phyloP scores from a whole-genome alignment of 2,888 invertebrate genomes.

The Catocala nupta region DNA sequence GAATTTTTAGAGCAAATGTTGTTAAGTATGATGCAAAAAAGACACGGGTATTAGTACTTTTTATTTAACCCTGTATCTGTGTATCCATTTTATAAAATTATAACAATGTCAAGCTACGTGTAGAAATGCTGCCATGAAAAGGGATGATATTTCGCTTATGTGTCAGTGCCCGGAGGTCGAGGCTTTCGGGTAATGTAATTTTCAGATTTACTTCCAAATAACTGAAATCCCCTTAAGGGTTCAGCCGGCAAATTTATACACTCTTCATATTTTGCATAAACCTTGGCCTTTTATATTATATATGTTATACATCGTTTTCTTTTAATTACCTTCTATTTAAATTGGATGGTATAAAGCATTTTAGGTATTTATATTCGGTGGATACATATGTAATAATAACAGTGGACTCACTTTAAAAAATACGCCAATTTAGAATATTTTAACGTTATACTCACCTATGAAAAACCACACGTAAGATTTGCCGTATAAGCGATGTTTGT shows the following conservation, averaged over 20 bases:
- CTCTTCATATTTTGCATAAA: conserved; percentile 27
- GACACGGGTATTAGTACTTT: no score
- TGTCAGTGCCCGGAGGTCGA: conserved; percentile 43
- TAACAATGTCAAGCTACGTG: conserved; percentile 48
- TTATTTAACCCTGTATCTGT: not conserved
- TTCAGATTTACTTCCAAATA: conserved; percentile 51
- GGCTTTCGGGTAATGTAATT: conserved; percentile 57
- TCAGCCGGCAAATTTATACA: conserved; percentile 24
- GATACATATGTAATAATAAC: no score
- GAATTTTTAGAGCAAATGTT: no score
- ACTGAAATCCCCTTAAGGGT: conserved; percentile 38
- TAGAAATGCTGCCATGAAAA: conserved; percentile 32
- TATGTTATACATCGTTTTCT: conserved; percentile 2
- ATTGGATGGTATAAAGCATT: not conserved
- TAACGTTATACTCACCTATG: conserved; percentile 90
- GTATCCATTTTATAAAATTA: conserved; percentile 52
- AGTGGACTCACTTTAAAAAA: no score
- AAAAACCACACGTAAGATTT: conserved; percentile 99
- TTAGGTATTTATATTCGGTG: not conserved
- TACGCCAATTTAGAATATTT: no score
- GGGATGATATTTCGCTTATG: conserved; percentile 59
- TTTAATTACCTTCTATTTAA: conserved; percentile 14
- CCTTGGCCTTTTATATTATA: not conserved
- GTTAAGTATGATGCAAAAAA: no score
- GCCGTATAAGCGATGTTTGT: conserved; percentile 97